Evolutionary conservation across 2,888 invertebrate genomes (phyloP).

Genomic region (Hydropsyche betteni): DNA sequence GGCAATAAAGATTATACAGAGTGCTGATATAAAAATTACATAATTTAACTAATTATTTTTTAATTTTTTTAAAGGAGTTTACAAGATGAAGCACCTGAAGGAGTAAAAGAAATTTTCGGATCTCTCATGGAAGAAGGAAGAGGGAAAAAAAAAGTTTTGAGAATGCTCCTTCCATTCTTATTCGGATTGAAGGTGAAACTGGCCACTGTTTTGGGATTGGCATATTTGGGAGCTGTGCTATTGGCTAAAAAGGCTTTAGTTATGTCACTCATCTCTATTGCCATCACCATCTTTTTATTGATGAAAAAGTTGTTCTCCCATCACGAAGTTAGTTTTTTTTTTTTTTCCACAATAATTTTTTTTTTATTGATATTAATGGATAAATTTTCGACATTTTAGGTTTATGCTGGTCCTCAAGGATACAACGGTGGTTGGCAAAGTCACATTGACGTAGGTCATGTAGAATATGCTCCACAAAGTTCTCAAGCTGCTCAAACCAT

Average conservation of each 20-base stretch:
- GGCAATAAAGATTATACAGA: neutral
- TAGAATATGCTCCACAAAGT: constrained; percentile 62
- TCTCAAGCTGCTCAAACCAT: constrained; percentile 64
- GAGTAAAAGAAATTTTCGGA: constrained; percentile 66
- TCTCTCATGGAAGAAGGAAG: constrained; percentile 69
- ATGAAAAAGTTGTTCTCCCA: constrained; percentile 56
- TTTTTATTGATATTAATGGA: neutral
- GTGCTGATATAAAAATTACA: neutral
- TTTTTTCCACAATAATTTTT: neutral
- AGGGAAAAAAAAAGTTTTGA: constrained; percentile 68
- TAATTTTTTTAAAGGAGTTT: constrained; percentile 41
- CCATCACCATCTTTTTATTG: constrained; percentile 66
- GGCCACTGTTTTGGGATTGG: constrained; percentile 64
- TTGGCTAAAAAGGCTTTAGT: constrained; percentile 73
- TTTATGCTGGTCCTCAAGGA: constrained; percentile 31
- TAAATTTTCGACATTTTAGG: constrained; percentile 19
- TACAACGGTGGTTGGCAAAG: constrained; percentile 50
- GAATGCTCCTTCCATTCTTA: constrained; percentile 67
- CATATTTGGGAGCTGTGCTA: constrained; percentile 67
- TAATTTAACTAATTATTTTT: neutral
- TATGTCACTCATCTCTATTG: constrained; percentile 68
- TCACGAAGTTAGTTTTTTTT: constrained; percentile 54
- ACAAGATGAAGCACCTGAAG: constrained; percentile 66
- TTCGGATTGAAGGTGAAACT: constrained; percentile 69
- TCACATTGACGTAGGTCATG: constrained; percentile 58